Conservation (phyloP, 1,140 invertebrate genomes). For the Solenopsis invicta region DNA sequence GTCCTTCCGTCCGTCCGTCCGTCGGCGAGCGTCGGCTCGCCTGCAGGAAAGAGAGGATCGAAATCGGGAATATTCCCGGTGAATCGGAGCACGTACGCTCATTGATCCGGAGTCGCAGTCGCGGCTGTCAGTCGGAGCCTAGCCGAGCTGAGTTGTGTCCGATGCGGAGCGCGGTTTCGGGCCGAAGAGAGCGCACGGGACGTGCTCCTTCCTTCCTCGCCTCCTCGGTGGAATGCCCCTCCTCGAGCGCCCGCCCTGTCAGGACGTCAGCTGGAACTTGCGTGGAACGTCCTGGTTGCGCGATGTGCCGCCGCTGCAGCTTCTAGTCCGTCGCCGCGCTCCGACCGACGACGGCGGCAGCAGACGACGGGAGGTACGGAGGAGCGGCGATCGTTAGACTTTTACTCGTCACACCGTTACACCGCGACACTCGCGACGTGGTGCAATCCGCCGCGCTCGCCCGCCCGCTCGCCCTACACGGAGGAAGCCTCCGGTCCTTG, state of each 20-base stretch:
- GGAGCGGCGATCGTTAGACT: constrained; percentile 49
- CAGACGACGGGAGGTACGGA: constrained; percentile 8
- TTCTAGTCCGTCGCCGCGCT: constrained; percentile 70
- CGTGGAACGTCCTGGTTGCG: constrained; percentile 74
- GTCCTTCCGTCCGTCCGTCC: too few species aligned
- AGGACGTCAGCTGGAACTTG: constrained; percentile 76
- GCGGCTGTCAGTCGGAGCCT: too few species aligned
- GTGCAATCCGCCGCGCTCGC: background rate
- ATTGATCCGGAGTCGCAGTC: constrained; percentile 2
- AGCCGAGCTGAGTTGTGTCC: too few species aligned
- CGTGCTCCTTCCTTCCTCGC: constrained; percentile 12
- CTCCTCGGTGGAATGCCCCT: constrained; percentile 50
- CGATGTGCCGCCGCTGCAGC: constrained; percentile 68
- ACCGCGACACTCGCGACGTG: constrained; percentile 33
- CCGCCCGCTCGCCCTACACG: background rate
- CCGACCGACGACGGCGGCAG: constrained; percentile 46
- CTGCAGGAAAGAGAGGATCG: too few species aligned
- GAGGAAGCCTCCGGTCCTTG: background rate
- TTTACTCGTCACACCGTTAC: background rate
- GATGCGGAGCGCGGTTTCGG: constrained; percentile 29
- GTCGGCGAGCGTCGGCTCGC: too few species aligned
- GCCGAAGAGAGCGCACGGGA: too few species aligned
- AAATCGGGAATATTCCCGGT: background rate
- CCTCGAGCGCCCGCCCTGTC: constrained; percentile 68
- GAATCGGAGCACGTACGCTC: background rate